These are phyloP conservation scores for Phengaris alcon DNA, from an alignment of 2,888 invertebrate genomes.

Conservation along the genomic window DNA sequence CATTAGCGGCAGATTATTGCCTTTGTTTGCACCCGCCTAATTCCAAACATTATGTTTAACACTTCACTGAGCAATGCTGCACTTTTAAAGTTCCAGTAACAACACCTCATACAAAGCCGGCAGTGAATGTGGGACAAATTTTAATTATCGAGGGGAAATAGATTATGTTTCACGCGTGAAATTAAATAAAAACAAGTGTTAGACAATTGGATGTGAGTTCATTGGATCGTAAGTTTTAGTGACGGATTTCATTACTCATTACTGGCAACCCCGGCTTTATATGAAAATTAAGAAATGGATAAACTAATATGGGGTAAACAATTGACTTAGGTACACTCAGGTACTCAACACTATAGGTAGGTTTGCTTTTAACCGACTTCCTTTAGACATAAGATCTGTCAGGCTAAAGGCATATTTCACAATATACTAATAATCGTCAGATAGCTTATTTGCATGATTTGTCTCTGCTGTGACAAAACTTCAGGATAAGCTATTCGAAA, in stretches of 20 bases:
- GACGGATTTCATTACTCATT: neutral
- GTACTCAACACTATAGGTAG: too few species aligned
- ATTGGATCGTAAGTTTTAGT: neutral
- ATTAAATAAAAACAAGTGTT: slow-evolving; percentile 28
- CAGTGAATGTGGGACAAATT: slow-evolving; percentile 7
- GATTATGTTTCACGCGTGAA: slow-evolving; percentile 19
- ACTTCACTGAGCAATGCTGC: slow-evolving; percentile 39
- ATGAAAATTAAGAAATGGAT: neutral
- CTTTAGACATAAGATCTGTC: too few species aligned
- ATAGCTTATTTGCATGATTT: too few species aligned
- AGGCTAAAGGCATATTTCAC: too few species aligned
- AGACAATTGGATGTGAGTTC: neutral
- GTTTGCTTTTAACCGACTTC: too few species aligned
- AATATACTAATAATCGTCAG: too few species aligned
- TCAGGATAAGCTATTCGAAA: too few species aligned
- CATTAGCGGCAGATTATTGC: slow-evolving; percentile 58
- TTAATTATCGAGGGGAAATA: slow-evolving; percentile 19
- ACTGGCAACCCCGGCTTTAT: neutral
- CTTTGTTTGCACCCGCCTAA: slow-evolving; percentile 45
- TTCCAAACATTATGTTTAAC: slow-evolving; percentile 46
- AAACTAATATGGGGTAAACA: neutral
- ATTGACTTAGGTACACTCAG: neutral
- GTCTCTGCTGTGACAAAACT: too few species aligned
- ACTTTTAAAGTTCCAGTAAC: slow-evolving; percentile 18
- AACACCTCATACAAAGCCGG: slow-evolving; percentile 1